These are phyloP conservation scores for Osmerus eperlanus DNA, from an alignment of 2,113 vertebrate genomes.

Conservation along the genomic window DNA sequence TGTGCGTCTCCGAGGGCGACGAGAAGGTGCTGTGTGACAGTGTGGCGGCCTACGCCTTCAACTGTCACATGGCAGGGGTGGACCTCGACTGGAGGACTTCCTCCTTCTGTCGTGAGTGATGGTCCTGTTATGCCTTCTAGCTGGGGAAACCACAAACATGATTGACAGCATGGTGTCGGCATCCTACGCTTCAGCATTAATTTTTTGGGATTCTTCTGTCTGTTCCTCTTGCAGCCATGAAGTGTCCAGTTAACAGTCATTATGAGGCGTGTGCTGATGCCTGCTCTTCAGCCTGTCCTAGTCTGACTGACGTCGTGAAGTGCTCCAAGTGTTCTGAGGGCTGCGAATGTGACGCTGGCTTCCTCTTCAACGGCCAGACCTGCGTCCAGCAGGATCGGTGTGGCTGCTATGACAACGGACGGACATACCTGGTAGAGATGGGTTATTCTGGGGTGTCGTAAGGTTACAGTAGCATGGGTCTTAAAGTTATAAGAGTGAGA, in stretches of 20 bases:
- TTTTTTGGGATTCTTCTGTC: too few species aligned
- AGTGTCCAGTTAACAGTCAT: slow-evolving; percentile 74
- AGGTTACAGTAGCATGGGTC: too few species aligned
- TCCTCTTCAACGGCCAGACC: slow-evolving; percentile 57
- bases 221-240: slow-evolving; percentile 57
- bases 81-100: slow-evolving; percentile 64
- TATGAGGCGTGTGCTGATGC: slow-evolving; percentile 71
- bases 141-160: too few species aligned
- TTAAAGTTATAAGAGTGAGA: neutral
- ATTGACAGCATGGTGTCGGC: too few species aligned
- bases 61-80: slow-evolving; percentile 57
- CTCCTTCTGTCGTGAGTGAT: slow-evolving; percentile 70
- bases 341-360: slow-evolving; percentile 73
- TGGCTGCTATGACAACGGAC: slow-evolving; percentile 72
- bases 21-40: slow-evolving; percentile 62
- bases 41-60: slow-evolving; percentile 62
- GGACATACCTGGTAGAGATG: slow-evolving; percentile 68
- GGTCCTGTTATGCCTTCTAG: too few species aligned
- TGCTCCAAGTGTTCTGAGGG: slow-evolving; percentile 74
- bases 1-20: slow-evolving; percentile 62
- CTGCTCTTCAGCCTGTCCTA: slow-evolving; percentile 65
- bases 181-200: too few species aligned
- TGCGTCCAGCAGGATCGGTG: slow-evolving; percentile 70
- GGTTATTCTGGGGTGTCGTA: neutral
- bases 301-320: slow-evolving; percentile 35